phyloP scores from a whole-genome alignment of 1,140 invertebrate genomes.

The Apis florea region DNA sequence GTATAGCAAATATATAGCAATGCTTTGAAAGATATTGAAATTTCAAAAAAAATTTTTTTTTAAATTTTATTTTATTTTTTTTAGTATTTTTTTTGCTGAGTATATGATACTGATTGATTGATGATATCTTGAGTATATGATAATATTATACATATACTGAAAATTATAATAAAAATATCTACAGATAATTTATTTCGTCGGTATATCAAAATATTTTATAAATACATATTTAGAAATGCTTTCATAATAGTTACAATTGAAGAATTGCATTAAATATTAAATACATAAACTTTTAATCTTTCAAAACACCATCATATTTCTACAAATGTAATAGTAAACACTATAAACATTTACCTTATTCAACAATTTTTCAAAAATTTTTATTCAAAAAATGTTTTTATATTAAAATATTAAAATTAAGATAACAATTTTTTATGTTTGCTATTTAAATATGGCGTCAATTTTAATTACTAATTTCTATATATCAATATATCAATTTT shows the following conservation, averaged over 20 bases:
- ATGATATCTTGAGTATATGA: too few species aligned
- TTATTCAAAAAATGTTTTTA: neutral
- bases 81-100: too few species aligned
- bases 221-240: too few species aligned
- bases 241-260: too few species aligned
- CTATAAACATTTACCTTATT: neutral
- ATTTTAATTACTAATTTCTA: neutral
- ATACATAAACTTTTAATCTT: neutral
- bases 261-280: too few species aligned
- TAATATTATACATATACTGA: neutral
- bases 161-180: neutral
- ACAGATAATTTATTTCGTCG: neutral
- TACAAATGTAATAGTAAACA: neutral
- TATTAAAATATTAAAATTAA: neutral
- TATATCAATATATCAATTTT: neutral
- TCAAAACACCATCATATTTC: neutral
- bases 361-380: neutral
- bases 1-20: neutral
- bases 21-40: neutral
- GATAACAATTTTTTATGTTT: neutral
- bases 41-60: neutral
- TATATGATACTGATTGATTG: too few species aligned
- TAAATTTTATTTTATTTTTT: neutral
- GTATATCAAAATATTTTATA: too few species aligned
- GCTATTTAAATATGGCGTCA: neutral